Evolutionary conservation across 2,113 vertebrate genomes (phyloP).

Genomic region (Baryphthengus martii): DNA sequence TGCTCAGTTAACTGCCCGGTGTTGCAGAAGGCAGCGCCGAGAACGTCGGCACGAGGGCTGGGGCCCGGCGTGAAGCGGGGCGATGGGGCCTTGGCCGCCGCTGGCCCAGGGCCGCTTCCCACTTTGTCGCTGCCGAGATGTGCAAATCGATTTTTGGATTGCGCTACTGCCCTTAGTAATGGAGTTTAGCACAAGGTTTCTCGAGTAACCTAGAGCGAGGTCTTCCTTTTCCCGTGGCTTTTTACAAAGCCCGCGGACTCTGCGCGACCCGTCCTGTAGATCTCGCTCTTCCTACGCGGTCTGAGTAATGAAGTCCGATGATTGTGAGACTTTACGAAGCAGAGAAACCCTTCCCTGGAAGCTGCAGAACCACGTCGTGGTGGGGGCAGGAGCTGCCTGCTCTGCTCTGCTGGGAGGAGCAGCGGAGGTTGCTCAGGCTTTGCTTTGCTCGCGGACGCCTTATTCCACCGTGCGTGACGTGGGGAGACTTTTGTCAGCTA

Average conservation of each 20-base stretch:
- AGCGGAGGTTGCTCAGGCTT: background rate
- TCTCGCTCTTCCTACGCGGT: background rate
- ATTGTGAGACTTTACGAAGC: background rate
- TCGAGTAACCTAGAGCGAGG: background rate
- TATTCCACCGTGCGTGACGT: fast-evolving
- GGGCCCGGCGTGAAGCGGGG: fast-evolving
- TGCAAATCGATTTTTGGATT: background rate
- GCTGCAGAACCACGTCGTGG: fast-evolving
- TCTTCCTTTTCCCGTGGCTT: background rate
- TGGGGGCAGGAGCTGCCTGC: background rate
- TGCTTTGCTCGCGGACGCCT: background rate
- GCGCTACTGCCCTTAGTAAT: background rate
- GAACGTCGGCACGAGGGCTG: background rate
- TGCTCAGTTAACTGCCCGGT: background rate
- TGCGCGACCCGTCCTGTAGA: fast-evolving
- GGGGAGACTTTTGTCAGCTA: background rate
- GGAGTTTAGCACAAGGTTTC: background rate
- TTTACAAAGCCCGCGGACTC: background rate
- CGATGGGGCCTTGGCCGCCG: background rate
- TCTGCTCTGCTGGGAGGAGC: background rate
- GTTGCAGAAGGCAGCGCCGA: background rate
- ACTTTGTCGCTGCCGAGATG: background rate
- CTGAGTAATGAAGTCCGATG: background rate
- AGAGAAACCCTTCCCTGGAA: background rate
- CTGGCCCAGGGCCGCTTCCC: background rate